A percentile compares a stretch with the other conserved stretches of the same genome.
phyloP scores from a whole-genome alignment of 2,888 invertebrate genomes.

The Acanthopleura granulata region DNA sequence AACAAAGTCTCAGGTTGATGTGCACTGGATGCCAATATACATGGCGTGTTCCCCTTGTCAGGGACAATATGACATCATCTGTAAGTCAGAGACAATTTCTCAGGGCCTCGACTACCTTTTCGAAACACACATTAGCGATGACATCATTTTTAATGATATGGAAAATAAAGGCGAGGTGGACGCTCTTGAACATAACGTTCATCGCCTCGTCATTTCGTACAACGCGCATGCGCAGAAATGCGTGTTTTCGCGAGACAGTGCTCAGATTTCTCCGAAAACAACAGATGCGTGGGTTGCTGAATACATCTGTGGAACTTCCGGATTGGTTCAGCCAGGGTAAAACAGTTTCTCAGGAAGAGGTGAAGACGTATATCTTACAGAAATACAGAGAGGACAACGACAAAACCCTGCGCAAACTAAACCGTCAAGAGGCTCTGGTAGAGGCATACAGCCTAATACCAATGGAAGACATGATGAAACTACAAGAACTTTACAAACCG shows the following conservation, averaged over 20 bases:
- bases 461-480: not conserved
- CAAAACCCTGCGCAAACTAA: not conserved
- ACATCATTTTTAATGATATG: not conserved
- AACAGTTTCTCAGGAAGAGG: not conserved
- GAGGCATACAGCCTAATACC: slow-evolving; percentile 20
- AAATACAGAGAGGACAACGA: not conserved
- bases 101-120: slow-evolving; percentile 17
- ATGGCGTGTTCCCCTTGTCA: slow-evolving; percentile 18
- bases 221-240: not conserved
- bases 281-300: slow-evolving; percentile 18
- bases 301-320: slow-evolving; percentile 14
- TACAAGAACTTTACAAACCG: slow-evolving; percentile 19
- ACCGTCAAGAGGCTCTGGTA: slow-evolving; percentile 5
- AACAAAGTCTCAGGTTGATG: not conserved
- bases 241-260: slow-evolving; percentile 6
- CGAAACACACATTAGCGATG: not conserved
- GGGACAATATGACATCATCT: slow-evolving; percentile 23
- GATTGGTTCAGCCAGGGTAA: not conserved
- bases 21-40: slow-evolving; percentile 19
- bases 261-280: slow-evolving; percentile 8
- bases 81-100: slow-evolving; percentile 25
- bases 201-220: not conserved
- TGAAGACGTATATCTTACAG: not conserved
- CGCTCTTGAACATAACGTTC: not conserved
- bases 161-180: not conserved